These are phyloP conservation scores for Upupa epops DNA, from an alignment of 2,113 vertebrate species.

Conservation along the genomic window DNA sequence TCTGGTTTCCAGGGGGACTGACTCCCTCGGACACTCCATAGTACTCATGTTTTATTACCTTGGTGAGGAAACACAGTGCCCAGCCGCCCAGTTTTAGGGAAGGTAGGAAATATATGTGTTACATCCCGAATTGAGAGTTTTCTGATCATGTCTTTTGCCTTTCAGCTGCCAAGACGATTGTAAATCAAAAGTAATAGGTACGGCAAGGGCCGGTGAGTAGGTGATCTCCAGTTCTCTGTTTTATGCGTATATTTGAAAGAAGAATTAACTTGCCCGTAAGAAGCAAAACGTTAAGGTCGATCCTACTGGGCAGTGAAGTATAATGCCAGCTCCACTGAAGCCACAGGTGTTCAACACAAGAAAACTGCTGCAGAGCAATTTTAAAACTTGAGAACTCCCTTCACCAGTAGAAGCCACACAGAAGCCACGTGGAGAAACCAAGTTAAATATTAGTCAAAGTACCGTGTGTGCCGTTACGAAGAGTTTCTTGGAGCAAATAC, in stretches of 20 bases:
- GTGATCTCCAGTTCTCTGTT: background rate
- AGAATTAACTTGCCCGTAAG: background rate
- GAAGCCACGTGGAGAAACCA: background rate
- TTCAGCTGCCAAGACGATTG: background rate
- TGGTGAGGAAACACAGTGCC: background rate
- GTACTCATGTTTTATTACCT: background rate
- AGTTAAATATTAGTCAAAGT: background rate
- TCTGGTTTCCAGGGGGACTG: background rate
- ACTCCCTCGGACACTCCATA: background rate
- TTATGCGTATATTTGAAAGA: background rate
- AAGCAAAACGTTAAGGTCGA: background rate
- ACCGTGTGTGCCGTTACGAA: background rate
- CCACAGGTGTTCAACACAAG: background rate
- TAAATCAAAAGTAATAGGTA: background rate
- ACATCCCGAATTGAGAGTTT: background rate
- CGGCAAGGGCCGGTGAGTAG: background rate
- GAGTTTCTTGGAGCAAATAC: background rate
- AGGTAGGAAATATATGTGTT: background rate
- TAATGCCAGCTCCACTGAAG: background rate
- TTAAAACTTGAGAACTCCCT: background rate
- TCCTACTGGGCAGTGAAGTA: background rate
- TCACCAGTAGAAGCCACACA: background rate
- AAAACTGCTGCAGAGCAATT: background rate
- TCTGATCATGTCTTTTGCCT: background rate
- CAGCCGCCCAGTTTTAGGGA: background rate